These are phyloP conservation scores for Drosophila antonietae DNA, from an alignment of 2,888 invertebrate genomes.

Conservation along the genomic window DNA sequence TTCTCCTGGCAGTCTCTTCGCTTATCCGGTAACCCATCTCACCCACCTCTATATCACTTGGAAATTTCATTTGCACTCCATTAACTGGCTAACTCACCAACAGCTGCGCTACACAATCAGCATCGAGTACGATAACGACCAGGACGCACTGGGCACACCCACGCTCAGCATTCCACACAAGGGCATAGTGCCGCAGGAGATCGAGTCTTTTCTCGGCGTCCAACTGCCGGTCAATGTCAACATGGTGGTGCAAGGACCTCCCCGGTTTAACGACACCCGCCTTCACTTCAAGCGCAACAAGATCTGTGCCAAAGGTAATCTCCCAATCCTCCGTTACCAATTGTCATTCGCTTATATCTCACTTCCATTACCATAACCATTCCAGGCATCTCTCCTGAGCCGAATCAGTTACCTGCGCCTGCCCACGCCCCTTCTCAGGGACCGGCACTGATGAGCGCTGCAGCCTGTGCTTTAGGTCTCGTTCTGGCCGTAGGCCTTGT, in stretches of 20 bases:
- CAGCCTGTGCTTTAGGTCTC: constrained; percentile 90
- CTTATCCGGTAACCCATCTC: constrained; percentile 88
- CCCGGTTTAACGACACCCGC: constrained; percentile 89
- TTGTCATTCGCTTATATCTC: neutral
- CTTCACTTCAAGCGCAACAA: constrained; percentile 93
- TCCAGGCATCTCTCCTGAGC: constrained; percentile 86
- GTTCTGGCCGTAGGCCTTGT: constrained; percentile 81
- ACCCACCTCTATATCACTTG: constrained; percentile 1
- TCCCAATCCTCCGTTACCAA: neutral
- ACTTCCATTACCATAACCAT: constrained; percentile 32
- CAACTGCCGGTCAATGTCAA: constrained; percentile 93
- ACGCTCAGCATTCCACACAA: constrained; percentile 92
- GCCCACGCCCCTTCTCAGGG: constrained; percentile 89
- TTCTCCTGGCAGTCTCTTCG: constrained; percentile 94
- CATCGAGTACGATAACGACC: constrained; percentile 85
- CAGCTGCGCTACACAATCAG: constrained; percentile 85
- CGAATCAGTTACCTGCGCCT: constrained; percentile 89
- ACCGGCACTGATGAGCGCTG: constrained; percentile 91
- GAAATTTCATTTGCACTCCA: constrained; percentile 74
- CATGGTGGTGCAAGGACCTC: constrained; percentile 91
- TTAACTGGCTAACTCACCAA: constrained; percentile 51
- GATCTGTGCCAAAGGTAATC: constrained; percentile 91
- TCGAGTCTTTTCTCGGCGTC: constrained; percentile 91
- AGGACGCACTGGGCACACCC: constrained; percentile 91
- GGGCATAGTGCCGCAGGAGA: constrained; percentile 91